phyloP scores from a whole-genome alignment of 2,888 invertebrate genomes.

The Polyommatus iphigenia region DNA sequence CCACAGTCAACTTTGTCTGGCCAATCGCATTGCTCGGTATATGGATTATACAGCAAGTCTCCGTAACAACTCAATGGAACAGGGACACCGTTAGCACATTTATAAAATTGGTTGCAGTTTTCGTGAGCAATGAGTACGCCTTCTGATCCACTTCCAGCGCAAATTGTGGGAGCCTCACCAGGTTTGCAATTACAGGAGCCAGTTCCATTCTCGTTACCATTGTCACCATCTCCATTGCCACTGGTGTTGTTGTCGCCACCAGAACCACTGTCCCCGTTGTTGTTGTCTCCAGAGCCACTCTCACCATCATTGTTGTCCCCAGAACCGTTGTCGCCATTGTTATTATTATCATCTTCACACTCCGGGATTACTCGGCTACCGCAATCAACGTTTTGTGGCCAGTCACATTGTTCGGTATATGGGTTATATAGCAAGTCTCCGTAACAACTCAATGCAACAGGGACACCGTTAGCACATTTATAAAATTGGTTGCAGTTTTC shows the following conservation, averaged over 20 bases:
- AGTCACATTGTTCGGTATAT: conserved; percentile 46
- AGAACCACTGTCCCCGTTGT: too few species aligned
- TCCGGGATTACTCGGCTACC: conserved; percentile 40
- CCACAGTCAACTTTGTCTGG: conserved; percentile 45
- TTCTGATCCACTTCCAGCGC: conserved; percentile 33
- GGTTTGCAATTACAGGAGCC: conserved; percentile 47
- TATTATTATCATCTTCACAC: not conserved
- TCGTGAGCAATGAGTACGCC: conserved; percentile 37
- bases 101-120: conserved; percentile 47
- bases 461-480: conserved; percentile 45
- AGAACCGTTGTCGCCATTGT: too few species aligned
- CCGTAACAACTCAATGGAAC: conserved; percentile 43
- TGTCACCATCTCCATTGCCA: conserved; percentile 31
- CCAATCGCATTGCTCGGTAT: conserved; percentile 48
- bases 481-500: conserved; percentile 47
- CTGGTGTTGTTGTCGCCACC: conserved; percentile 17
- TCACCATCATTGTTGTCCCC: conserved; percentile 4
- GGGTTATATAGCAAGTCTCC: conserved; percentile 46
- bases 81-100: conserved; percentile 45
- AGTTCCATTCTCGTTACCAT: conserved; percentile 32
- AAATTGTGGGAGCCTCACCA: conserved; percentile 41
- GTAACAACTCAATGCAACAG: conserved; percentile 44
- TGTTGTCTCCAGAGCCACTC: too few species aligned
- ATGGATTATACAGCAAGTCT: conserved; percentile 46
- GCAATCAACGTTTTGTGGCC: conserved; percentile 45